Percentiles rank a stretch among this genome's conserved stretches.
Evolutionary conservation across 1,140 invertebrate genomes (phyloP).

Genomic region (Polyergus mexicanus): DNA sequence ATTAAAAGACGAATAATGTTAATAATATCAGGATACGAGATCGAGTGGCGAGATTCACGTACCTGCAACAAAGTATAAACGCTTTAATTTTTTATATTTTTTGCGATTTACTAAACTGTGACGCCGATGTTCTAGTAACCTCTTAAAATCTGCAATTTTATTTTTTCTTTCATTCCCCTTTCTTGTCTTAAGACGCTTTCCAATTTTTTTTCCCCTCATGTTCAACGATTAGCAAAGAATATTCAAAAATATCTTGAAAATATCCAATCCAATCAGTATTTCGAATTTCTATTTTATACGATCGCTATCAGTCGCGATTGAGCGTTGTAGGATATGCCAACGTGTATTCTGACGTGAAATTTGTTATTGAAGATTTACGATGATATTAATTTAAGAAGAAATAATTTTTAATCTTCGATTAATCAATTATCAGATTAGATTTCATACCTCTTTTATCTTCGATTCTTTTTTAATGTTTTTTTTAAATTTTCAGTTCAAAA

Average conservation of each 20-base stretch:
- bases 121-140: not conserved
- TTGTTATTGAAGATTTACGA: not conserved
- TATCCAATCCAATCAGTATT: not conserved
- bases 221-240: not conserved
- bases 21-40: not conserved
- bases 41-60: not conserved
- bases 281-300: not conserved
- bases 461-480: not conserved
- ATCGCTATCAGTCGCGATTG: not conserved
- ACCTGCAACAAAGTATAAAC: not conserved
- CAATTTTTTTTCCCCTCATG: not conserved
- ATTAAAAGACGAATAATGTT: slow-evolving; percentile 20
- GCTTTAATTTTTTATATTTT: slow-evolving; percentile 9
- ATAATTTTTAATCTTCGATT: not conserved
- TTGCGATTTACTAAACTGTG: not conserved
- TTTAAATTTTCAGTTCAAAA: slow-evolving; percentile 14
- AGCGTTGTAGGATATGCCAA: too few relatives aligned
- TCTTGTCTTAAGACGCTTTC: not conserved
- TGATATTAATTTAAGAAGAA: not conserved
- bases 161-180: not conserved
- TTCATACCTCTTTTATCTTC: not conserved
- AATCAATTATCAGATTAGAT: not conserved
- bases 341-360: not conserved
- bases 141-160: not conserved
- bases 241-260: not conserved